Conservation (phyloP, 1,140 invertebrate species). For the Nilaparvata lugens region DNA sequence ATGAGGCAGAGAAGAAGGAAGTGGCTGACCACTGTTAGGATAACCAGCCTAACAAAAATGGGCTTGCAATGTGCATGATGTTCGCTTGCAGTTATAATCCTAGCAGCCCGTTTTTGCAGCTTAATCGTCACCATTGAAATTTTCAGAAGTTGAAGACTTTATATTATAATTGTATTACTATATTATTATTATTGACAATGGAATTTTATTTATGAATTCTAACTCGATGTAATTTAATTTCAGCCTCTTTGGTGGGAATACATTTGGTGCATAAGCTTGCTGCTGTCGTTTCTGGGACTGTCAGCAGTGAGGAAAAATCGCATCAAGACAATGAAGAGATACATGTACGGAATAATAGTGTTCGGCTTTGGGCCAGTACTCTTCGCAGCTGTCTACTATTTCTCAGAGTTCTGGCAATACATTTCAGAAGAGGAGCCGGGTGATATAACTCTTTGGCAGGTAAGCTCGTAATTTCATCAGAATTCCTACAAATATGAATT, state of each 20-base stretch:
- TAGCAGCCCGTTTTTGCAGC: no score
- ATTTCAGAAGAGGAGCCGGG: conserved; percentile 53
- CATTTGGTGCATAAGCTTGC: conserved; percentile 78
- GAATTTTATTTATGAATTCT: no score
- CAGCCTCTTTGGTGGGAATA: conserved; percentile 89
- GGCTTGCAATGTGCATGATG: no score
- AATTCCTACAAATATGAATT: neutral
- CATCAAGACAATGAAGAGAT: conserved; percentile 64
- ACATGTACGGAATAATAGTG: conserved; percentile 67
- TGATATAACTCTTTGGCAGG: conserved; percentile 71
- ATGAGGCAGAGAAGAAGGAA: no score
- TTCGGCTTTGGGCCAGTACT: conserved; percentile 74
- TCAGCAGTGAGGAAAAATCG: conserved; percentile 78
- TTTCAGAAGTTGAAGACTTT: no score
- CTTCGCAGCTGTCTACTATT: conserved; percentile 73
- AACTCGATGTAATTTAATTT: no score
- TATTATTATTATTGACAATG: no score
- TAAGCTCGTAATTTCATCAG: conserved; percentile 33
- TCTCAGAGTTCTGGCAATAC: conserved; percentile 74
- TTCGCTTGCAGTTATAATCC: no score
- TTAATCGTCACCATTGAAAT: no score
- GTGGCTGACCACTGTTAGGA: no score
- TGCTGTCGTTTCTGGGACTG: conserved; percentile 79
- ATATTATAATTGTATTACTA: no score
- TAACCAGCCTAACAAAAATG: no score